Conservation (phyloP, 2,797 vertebrate genomes). For the Coreius guichenoti region DNA sequence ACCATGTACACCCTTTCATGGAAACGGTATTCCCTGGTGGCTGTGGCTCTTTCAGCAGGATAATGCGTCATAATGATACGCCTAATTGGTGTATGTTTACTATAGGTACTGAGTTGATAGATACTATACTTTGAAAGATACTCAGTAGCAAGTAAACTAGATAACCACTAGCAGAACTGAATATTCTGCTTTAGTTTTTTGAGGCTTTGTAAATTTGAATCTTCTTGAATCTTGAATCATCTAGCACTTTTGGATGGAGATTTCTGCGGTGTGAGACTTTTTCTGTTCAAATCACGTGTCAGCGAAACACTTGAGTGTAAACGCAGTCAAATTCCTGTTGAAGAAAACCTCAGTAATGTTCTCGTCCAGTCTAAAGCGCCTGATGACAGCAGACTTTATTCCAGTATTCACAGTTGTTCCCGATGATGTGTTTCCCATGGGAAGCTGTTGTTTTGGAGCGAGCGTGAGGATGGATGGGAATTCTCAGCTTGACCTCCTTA, state of each 20-base stretch:
- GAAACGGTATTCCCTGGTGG: no score
- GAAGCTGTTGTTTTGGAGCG: slow-evolving; percentile 29
- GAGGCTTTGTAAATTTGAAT: background rate
- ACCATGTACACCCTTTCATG: no score
- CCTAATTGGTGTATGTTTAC: no score
- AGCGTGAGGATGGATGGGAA: slow-evolving; percentile 39
- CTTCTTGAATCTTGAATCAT: no score
- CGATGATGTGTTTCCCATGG: slow-evolving; percentile 10
- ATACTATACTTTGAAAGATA: background rate
- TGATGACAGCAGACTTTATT: slow-evolving; percentile 32
- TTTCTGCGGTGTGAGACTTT: no score
- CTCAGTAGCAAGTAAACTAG: background rate
- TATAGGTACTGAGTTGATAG: background rate
- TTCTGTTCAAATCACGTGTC: background rate
- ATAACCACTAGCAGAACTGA: background rate
- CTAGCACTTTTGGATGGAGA: background rate
- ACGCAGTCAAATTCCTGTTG: background rate
- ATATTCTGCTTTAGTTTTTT: background rate
- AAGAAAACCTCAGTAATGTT: slow-evolving; percentile 19
- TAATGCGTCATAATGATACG: no score
- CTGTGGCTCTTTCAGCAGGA: no score
- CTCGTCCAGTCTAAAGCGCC: background rate
- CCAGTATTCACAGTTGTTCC: slow-evolving; percentile 20
- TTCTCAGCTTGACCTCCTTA: slow-evolving; percentile 7
- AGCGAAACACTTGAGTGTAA: background rate